Base-by-base conservation (phyloP, 1,140 invertebrate species). In the Pantala flavescens region DNA sequence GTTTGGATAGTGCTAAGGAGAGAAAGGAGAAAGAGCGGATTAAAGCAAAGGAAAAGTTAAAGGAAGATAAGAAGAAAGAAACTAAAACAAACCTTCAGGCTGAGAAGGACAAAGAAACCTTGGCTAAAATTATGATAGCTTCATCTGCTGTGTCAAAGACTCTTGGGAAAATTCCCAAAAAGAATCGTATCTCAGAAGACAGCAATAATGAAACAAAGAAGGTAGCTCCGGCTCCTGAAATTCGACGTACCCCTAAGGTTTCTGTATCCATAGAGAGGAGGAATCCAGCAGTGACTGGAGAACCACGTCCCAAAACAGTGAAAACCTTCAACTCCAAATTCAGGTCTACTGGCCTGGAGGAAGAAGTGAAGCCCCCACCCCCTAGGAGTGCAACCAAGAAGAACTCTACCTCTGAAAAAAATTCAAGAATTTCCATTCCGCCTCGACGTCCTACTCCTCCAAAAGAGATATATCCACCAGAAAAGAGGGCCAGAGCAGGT, bases 321-420 rank as follows among this genome's bases (percentile, higher is more conserved):
- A 95, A 95, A 86, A 92, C 91, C 2, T 94, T 91, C 80, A 91
- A 94, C 83, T 92, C 92, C 0, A 93, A 93, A 82, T 94, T 95
- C 83, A 87, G 93, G 74, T 93, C 92, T 43, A 93, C 93, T 77
- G 93, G 93, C 36, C 81, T 94, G 43, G 91, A 92, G 79, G 93
- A 94, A 81, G 91, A 92, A 84, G 85, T 88, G 5, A 92, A 91
- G 81, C 90, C 90, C 49, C 91, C 91, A 23, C 90, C 91, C 28
- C 89, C 90, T 1, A 84, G 87, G 74, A 86, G 75, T 42, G 43
- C 83, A 78, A 84, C 79, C 23, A 83, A 83, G 73, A 74, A 80
- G 36, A 78, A 77, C 76, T 36, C 28, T 36, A 43, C 55, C 77
- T 79, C 0, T 83, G 42, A 83, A 86, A 75, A 91, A 89, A 79